Evolutionary conservation across 2,113 vertebrate genomes (phyloP).

Genomic region (Oreotragus oreotragus): DNA sequence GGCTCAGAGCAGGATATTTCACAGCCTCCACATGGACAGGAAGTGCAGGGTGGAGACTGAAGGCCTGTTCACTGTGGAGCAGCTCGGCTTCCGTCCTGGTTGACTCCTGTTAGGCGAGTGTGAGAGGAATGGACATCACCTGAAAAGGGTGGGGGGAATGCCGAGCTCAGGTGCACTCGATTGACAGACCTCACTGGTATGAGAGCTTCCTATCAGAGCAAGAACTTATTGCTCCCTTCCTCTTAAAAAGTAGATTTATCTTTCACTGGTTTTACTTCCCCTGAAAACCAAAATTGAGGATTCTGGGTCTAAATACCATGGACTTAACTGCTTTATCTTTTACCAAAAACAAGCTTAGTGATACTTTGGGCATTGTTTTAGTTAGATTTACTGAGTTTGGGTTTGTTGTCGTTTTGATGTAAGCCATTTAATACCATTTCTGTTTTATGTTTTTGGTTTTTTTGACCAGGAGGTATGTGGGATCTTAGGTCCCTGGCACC

Average conservation of each 20-base stretch:
- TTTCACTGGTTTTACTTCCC: not conserved
- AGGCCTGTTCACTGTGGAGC: not conserved
- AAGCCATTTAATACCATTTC: not conserved
- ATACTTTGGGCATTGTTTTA: not conserved
- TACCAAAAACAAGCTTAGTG: not conserved
- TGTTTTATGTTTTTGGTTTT: not conserved
- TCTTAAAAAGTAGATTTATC: not conserved
- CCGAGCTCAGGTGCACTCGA: not conserved
- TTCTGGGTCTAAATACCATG: not conserved
- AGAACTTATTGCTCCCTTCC: not conserved
- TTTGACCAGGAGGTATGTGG: not conserved
- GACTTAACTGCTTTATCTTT: not conserved
- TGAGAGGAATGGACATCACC: not conserved
- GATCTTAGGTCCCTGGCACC: not conserved
- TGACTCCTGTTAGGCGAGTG: not conserved
- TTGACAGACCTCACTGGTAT: not conserved
- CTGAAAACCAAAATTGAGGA: not conserved
- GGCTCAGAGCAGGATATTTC: not conserved
- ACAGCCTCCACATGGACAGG: not conserved
- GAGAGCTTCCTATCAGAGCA: not conserved
- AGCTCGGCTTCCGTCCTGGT: not conserved
- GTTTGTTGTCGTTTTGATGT: not conserved
- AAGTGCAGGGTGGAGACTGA: not conserved
- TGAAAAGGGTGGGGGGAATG: not conserved
- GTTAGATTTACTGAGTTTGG: not conserved